Evolutionary conservation across 2,888 invertebrate species (phyloP).

Genomic region (Ferrisia virgata): DNA sequence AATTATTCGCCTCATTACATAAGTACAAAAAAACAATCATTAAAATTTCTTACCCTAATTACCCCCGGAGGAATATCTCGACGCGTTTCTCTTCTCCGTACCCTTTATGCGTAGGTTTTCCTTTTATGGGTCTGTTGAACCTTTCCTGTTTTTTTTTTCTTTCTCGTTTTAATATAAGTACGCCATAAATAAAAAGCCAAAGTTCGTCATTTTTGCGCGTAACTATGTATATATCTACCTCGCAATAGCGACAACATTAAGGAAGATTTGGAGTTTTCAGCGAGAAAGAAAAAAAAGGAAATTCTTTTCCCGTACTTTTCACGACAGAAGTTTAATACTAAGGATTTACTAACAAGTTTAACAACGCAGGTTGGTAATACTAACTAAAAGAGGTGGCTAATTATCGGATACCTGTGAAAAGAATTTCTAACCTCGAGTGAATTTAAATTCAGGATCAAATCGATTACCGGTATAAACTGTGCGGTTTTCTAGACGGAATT

Average conservation of each 20-base stretch:
- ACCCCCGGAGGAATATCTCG: background rate
- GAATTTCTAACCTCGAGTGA: background rate
- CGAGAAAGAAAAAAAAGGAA: background rate
- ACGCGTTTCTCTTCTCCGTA: background rate
- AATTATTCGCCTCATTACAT: slow-evolving; percentile 11
- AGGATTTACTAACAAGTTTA: background rate
- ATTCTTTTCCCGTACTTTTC: background rate
- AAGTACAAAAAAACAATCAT: background rate
- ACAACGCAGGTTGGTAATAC: background rate
- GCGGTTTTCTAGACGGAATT: too few species aligned
- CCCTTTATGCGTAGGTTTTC: background rate
- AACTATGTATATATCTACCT: background rate
- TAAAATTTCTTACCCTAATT: slow-evolving; percentile 13
- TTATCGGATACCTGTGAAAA: background rate
- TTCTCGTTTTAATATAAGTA: background rate
- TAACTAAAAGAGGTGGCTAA: background rate
- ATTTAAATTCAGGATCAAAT: background rate
- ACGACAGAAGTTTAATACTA: background rate
- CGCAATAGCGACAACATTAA: background rate
- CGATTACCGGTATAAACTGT: too few species aligned
- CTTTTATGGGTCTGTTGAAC: background rate
- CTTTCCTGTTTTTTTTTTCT: background rate
- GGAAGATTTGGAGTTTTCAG: background rate
- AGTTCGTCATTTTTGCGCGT: background rate
- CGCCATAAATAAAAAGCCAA: background rate